A percentile compares a stretch with the other conserved stretches of the same genome.
phyloP scores from a whole-genome alignment of 2,113 vertebrate species.

The Dascyllus trimaculatus region DNA sequence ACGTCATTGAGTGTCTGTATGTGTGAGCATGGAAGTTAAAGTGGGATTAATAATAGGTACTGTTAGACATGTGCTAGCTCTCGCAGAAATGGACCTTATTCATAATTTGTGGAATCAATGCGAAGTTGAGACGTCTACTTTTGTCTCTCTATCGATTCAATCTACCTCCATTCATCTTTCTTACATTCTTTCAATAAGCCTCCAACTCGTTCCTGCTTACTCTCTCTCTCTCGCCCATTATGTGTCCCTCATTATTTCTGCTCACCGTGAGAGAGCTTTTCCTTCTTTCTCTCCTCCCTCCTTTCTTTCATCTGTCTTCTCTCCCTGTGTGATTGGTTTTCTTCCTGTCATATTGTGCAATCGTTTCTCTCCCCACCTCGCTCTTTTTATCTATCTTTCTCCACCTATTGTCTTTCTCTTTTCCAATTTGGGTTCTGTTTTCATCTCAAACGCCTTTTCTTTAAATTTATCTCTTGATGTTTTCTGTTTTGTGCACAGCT shows the following conservation, averaged over 20 bases:
- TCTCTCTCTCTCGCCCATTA: constrained; percentile 18
- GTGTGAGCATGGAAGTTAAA: background rate
- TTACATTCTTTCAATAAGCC: constrained; percentile 15
- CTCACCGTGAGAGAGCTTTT: constrained; percentile 16
- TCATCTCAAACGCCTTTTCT: background rate
- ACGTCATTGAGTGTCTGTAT: background rate
- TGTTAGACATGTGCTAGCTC: background rate
- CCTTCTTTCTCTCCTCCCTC: background rate
- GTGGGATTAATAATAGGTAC: background rate
- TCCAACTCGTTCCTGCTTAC: background rate
- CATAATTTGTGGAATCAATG: constrained; percentile 31
- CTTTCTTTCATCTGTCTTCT: background rate
- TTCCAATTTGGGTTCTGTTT: background rate
- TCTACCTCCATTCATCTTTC: constrained; percentile 35
- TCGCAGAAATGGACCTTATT: constrained; percentile 11
- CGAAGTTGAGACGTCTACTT: constrained; percentile 24
- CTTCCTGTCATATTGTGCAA: background rate
- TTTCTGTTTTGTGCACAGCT: background rate
- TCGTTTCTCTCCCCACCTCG: background rate
- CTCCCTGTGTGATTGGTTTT: constrained; percentile 6
- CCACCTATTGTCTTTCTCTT: background rate
- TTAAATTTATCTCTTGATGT: constrained; percentile 2
- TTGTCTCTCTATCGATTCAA: constrained; percentile 30
- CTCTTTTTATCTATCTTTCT: background rate
- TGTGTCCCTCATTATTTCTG: constrained; percentile 20